Conservation (phyloP, 2,113 vertebrate species). For the Psilopogon haemacephalus region DNA sequence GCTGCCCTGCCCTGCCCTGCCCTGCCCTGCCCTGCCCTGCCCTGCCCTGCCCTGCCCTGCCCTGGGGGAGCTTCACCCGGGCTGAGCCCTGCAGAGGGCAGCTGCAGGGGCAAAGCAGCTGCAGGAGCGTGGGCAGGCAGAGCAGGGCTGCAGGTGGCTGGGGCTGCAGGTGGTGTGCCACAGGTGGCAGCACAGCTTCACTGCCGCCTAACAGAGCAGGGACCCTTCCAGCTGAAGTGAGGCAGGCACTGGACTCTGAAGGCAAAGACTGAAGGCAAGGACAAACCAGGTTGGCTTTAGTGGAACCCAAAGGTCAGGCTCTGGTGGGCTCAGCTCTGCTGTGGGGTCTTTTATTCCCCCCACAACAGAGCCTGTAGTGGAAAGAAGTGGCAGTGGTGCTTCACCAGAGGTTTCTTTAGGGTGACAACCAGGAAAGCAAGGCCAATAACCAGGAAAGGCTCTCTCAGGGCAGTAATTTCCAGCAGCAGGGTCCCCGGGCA, state of each 20-base stretch:
- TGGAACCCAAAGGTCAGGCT: neutral
- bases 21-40: too few species aligned
- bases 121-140: neutral
- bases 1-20: accelerated
- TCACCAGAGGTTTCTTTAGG: neutral
- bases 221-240: constrained; percentile 53
- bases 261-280: neutral
- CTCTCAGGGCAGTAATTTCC: neutral
- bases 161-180: neutral
- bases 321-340: neutral
- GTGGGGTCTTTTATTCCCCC: neutral
- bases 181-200: constrained; percentile 39
- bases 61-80: neutral
- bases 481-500: neutral
- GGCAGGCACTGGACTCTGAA: constrained; percentile 44
- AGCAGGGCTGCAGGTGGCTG: neutral
- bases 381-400: neutral
- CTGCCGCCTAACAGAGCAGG: constrained; percentile 41
- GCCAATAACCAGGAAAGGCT: neutral
- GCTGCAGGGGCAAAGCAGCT: neutral
- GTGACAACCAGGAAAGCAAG: neutral
- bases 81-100: neutral
- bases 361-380: neutral
- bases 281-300: neutral
- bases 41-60: too few species aligned